Percentiles rank a stretch among this genome's conserved stretches.
Evolutionary conservation across 2,888 invertebrate genomes (phyloP).

Genomic region (Busseola fusca): DNA sequence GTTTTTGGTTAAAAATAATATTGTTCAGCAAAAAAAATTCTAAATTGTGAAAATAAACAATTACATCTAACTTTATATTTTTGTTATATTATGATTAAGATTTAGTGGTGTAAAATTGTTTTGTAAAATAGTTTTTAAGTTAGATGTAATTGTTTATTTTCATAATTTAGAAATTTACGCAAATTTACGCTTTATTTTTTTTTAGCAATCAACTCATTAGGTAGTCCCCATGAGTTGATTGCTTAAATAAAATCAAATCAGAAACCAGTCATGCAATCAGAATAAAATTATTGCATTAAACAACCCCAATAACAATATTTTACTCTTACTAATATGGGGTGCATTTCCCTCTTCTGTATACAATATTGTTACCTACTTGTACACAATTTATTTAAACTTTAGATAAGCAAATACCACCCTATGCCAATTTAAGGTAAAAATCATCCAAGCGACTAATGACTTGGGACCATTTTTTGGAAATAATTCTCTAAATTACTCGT

Average conservation of each 20-base stretch:
- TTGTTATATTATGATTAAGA: background rate
- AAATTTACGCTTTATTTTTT: no score
- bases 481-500: constrained; percentile 57
- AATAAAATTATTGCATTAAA: constrained; percentile 37
- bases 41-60: background rate
- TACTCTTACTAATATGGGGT: constrained; percentile 38
- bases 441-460: constrained; percentile 58
- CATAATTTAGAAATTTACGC: no score
- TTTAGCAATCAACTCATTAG: no score
- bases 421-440: constrained; percentile 54
- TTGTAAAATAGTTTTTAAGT: no score
- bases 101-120: background rate
- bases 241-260: constrained; percentile 42
- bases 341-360: constrained; percentile 32
- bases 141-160: no score
- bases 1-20: background rate
- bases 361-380: constrained; percentile 12
- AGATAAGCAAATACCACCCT: constrained; percentile 47
- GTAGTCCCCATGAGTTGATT: constrained; percentile 19
- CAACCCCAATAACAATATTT: constrained; percentile 43
- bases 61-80: background rate
- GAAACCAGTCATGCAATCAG: constrained; percentile 44
- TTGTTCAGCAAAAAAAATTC: no score
- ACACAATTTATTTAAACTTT: constrained; percentile 38
- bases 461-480: constrained; percentile 50